Base-by-base conservation (phyloP, 1,140 invertebrate species). In the Venustaconcha ellipsiformis region DNA sequence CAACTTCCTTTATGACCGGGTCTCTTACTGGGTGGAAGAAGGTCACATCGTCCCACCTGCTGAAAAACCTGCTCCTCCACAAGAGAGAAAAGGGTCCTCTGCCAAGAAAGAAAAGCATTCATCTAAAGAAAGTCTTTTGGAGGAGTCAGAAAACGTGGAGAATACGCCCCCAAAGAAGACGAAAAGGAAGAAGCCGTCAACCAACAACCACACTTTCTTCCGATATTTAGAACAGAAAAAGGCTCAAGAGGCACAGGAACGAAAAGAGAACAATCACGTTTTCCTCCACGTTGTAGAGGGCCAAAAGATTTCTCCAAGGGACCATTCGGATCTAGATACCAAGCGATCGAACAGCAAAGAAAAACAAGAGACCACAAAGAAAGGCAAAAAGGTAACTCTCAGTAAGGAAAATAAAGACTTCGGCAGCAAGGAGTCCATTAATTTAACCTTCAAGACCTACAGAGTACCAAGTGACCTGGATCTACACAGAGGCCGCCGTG, bases 231-330 rank as follows among this genome's bases (percentile, higher is more conserved):
- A 76, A 56, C 57, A 64, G 60, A 70, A 70, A 30, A 76, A 76
- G 37, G 23, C 65, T 8, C 68, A 76, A 37, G 74, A 76, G 55
- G 74, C 74, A 2, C 74, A 76, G 20, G 74, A 76, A 48, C 20
- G 74, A 23, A 76, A 70, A 63, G 15, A 70, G 4, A 56, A 68
- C 3, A 60, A 62, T 12, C 70, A 76, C 55, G 30, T 60, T 55
- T 76, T 76, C 23, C 26, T 76, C 2, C 74, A 76, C 60, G 74
- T 76, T 11, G 74, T 76, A 3, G 74, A 76, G 67, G 74, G 74
- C 71, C 73, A 58, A 14, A 75, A 70, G 60, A 75, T 75, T 23
- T 37, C 30, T 12, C 73, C 73, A 1, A 75, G 70, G 23, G 73
- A 75, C 20, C 72, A 74, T 20, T 67, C 72, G 8, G 70, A 69